Conservation (phyloP, 2,797 vertebrate species). For the Sebastes miniatus region DNA sequence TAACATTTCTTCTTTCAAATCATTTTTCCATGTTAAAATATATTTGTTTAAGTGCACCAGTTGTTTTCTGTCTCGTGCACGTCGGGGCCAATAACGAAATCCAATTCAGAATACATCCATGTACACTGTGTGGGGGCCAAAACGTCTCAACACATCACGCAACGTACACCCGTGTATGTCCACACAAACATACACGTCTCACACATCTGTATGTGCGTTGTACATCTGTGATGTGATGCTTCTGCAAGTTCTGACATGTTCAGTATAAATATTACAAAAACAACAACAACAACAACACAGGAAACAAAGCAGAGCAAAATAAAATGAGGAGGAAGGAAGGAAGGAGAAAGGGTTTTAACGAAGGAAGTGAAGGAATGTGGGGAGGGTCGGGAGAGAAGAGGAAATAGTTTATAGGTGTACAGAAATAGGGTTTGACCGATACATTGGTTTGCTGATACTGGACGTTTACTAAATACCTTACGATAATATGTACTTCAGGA, state of each 20-base stretch:
- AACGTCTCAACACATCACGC: conserved; percentile 20
- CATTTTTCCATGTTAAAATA: conserved; percentile 30
- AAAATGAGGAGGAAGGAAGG: not conserved
- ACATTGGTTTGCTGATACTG: conserved; percentile 25
- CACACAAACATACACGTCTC: conserved; percentile 21
- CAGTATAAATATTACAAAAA: conserved; percentile 81
- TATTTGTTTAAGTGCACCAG: conserved; percentile 69
- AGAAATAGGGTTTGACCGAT: conserved; percentile 43
- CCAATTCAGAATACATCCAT: conserved; percentile 31
- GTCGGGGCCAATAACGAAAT: conserved; percentile 34
- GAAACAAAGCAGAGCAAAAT: conserved; percentile 45
- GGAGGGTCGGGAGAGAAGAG: conserved; percentile 12
- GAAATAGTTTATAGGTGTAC: not conserved
- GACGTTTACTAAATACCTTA: conserved; percentile 2
- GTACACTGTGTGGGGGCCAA: conserved; percentile 47
- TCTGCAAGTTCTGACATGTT: conserved; percentile 76
- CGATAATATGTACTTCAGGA: not conserved
- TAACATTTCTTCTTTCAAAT: conserved; percentile 35
- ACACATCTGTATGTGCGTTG: conserved; percentile 41
- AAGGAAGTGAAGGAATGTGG: conserved; percentile 3
- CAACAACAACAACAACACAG: conserved; percentile 45
- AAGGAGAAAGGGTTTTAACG: not conserved
- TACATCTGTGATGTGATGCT: conserved; percentile 68
- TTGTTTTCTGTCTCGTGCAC: conserved; percentile 64
- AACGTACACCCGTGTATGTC: conserved; percentile 8